Percentiles rank a stretch among this genome's conserved stretches.
Evolutionary conservation across 2,113 vertebrate species (phyloP).

Genomic region (Zosterops lateralis): DNA sequence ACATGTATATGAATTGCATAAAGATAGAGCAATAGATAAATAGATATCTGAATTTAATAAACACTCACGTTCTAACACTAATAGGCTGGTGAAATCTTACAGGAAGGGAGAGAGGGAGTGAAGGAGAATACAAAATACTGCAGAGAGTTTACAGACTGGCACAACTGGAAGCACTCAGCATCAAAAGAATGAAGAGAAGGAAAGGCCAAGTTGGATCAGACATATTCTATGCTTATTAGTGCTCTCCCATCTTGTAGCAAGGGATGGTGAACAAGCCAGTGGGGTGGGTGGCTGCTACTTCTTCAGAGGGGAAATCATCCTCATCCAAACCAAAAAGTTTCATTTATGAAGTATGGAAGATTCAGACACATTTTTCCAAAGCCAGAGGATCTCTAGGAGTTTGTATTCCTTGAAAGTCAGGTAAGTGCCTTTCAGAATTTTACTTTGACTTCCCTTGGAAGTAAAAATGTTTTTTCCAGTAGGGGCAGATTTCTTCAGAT

Average conservation of each 20-base stretch:
- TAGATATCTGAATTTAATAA: conserved; percentile 70
- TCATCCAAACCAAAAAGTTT: neutral
- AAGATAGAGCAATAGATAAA: conserved; percentile 66
- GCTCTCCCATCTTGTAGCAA: neutral
- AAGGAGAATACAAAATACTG: conserved; percentile 31
- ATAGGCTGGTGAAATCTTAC: conserved; percentile 56
- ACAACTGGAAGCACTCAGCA: conserved; percentile 63
- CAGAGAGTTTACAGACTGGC: conserved; percentile 23
- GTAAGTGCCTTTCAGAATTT: neutral
- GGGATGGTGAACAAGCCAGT: neutral
- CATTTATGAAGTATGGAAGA: neutral
- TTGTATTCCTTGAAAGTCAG: neutral
- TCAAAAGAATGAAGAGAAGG: conserved; percentile 12
- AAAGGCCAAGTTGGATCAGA: neutral
- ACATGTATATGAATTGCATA: conserved; percentile 33
- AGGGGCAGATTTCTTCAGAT: neutral
- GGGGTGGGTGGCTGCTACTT: neutral
- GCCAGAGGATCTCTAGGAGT: neutral
- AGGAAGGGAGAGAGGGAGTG: conserved; percentile 10
- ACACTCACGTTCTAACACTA: conserved; percentile 56
- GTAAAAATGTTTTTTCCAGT: neutral
- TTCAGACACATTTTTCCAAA: neutral
- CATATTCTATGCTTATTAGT: neutral
- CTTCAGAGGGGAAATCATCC: neutral
- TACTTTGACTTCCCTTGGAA: neutral